A percentile compares a stretch with the other conserved stretches of the same genome.
phyloP scores from a whole-genome alignment of 2,888 invertebrate species.

The Lottia gigantea region DNA sequence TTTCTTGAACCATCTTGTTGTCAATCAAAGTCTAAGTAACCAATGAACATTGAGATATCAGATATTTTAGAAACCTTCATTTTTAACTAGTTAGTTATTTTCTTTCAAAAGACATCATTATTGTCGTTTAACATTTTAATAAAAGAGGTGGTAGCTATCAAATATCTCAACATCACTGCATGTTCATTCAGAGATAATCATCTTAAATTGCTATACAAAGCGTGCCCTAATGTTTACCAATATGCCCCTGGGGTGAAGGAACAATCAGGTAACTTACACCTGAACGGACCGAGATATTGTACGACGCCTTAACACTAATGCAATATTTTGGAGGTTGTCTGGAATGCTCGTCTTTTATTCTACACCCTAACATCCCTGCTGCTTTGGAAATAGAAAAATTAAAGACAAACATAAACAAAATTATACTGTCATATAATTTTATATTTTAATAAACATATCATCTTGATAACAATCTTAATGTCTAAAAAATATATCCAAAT shows the following conservation, averaged over 20 bases:
- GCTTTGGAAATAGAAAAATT: too few relatives aligned
- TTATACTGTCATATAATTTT: too few relatives aligned
- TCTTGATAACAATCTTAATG: too few relatives aligned
- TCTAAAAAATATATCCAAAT: too few relatives aligned
- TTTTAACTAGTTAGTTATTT: too few relatives aligned
- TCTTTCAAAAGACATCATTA: conserved; percentile 8
- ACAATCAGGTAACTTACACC: conserved; percentile 3
- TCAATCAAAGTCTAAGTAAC: conserved; percentile 2
- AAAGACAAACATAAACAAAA: too few relatives aligned
- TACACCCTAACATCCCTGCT: too few relatives aligned
- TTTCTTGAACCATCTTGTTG: neutral
- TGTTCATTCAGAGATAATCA: neutral
- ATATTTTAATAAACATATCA: too few relatives aligned
- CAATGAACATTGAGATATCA: neutral
- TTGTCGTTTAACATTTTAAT: neutral
- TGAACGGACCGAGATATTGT: neutral
- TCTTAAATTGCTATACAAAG: neutral
- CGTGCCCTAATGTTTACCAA: conserved; percentile 1
- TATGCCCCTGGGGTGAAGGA: conserved; percentile 5
- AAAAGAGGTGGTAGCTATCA: neutral
- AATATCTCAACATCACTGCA: neutral
- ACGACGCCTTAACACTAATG: neutral
- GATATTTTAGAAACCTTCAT: too few relatives aligned
- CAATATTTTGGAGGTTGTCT: too few relatives aligned
- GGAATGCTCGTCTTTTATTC: too few relatives aligned